Evolutionary conservation across 2,888 invertebrate genomes (phyloP).

Genomic region (Lathronympha strigana): DNA sequence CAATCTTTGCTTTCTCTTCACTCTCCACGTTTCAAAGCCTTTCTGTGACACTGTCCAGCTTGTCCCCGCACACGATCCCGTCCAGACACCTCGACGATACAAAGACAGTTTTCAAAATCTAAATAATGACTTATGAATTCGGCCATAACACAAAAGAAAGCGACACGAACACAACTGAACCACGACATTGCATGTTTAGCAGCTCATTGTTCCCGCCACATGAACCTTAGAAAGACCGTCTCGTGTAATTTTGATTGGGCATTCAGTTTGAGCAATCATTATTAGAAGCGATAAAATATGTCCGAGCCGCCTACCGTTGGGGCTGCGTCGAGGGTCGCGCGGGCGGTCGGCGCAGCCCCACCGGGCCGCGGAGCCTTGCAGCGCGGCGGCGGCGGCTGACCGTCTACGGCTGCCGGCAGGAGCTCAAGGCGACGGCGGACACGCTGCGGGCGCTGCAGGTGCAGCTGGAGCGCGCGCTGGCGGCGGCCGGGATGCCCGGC

Average conservation of each 20-base stretch:
- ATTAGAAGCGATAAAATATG: constrained; percentile 69
- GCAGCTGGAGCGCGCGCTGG: constrained; percentile 90
- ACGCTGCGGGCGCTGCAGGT: constrained; percentile 92
- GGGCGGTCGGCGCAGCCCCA: constrained; percentile 59
- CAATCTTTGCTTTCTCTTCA: constrained; percentile 73
- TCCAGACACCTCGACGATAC: constrained; percentile 64
- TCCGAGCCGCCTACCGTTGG: constrained; percentile 67
- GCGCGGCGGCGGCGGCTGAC: constrained; percentile 67
- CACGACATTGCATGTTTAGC: constrained; percentile 84
- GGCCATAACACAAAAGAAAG: constrained; percentile 66
- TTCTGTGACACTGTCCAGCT: constrained; percentile 76
- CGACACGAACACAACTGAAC: constrained; percentile 74
- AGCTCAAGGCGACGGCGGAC: constrained; percentile 93
- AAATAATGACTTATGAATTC: constrained; percentile 59
- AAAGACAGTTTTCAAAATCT: constrained; percentile 52
- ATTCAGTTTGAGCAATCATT: constrained; percentile 72
- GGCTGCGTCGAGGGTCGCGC: constrained; percentile 65
- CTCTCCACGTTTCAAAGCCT: constrained; percentile 70
- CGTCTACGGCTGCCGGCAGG: constrained; percentile 84
- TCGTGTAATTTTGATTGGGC: constrained; percentile 71
- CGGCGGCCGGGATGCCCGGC: constrained; percentile 85
- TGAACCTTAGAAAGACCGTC: constrained; percentile 79
- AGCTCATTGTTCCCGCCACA: constrained; percentile 81
- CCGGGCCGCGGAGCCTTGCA: constrained; percentile 59
- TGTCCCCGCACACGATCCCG: constrained; percentile 69